These are phyloP conservation scores for Flexamia atlantica DNA, from an alignment of 2,888 invertebrate genomes.

Conservation along the genomic window DNA sequence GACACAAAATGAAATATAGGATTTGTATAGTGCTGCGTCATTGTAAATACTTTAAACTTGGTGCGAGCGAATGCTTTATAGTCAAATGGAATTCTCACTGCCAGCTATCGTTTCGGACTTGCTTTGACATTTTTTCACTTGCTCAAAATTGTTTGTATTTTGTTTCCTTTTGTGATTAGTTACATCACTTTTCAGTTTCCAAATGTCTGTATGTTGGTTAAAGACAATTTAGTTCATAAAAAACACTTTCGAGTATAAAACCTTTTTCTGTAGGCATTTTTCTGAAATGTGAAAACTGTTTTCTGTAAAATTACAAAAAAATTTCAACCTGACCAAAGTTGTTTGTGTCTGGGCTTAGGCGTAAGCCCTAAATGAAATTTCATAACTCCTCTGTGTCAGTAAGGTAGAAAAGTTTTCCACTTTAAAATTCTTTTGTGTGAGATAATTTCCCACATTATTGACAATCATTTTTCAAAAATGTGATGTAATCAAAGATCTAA, in stretches of 20 bases:
- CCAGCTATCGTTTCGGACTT: not conserved
- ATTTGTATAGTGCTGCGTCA: conserved; percentile 3
- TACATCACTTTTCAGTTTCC: not conserved
- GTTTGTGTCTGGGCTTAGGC: too few relatives aligned
- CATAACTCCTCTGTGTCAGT: not conserved
- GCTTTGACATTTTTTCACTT: not conserved
- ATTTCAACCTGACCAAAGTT: not conserved
- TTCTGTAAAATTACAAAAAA: not conserved
- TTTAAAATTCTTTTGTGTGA: not conserved
- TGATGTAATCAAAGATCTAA: not conserved
- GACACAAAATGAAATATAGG: not conserved
- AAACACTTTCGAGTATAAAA: not conserved
- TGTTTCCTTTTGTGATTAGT: not conserved
- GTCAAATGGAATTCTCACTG: conserved; percentile 31
- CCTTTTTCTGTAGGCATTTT: not conserved
- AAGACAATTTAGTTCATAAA: not conserved
- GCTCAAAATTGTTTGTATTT: conserved; percentile 25
- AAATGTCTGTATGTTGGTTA: not conserved
- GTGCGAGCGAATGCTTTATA: conserved; percentile 50
- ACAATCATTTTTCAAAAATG: conserved; percentile 1
- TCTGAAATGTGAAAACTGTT: not conserved
- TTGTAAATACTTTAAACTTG: conserved; percentile 48
- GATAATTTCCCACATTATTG: not conserved
- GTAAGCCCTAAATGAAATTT: not conserved
- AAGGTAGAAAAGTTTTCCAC: not conserved